phyloP scores from a whole-genome alignment of 2,797 vertebrate species.

The Miichthys miiuy region DNA sequence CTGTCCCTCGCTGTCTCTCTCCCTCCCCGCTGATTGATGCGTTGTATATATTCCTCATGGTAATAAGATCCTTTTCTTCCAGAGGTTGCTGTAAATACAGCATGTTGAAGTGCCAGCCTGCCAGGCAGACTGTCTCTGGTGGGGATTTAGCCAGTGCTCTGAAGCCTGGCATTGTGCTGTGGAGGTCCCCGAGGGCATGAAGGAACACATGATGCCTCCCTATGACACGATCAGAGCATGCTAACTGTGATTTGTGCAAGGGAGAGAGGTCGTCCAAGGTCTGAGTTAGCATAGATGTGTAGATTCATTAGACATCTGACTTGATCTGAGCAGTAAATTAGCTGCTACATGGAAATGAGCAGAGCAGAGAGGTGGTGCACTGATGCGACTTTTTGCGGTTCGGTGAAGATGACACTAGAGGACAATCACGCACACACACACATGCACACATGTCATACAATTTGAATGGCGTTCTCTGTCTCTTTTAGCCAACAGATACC shows the following conservation, averaged over 20 bases:
- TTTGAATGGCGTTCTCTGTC: constrained; percentile 16
- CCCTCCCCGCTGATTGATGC: constrained; percentile 74
- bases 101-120: constrained; percentile 67
- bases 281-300: constrained; percentile 59
- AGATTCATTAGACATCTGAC: constrained; percentile 72
- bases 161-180: constrained; percentile 55
- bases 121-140: constrained; percentile 74
- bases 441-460: background rate
- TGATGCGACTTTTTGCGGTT: constrained; percentile 69
- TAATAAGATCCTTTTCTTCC: constrained; percentile 79
- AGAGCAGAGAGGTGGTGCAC: constrained; percentile 30
- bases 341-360: constrained; percentile 70
- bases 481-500: constrained; percentile 28
- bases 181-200: constrained; percentile 32
- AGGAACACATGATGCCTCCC: constrained; percentile 57
- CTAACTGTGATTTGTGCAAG: constrained; percentile 21
- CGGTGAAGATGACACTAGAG: constrained; percentile 52
- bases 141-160: constrained; percentile 62
- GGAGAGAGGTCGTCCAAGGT: constrained; percentile 48
- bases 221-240: constrained; percentile 42
- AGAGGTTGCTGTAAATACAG: constrained; percentile 78
- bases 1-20: constrained; percentile 41
- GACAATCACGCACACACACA: constrained; percentile 5
- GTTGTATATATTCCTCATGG: constrained; percentile 75
- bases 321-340: constrained; percentile 73